Percentiles rank a stretch among this genome's conserved stretches.
These are phyloP conservation scores for Drosophila sechellia DNA, from an alignment of 1,140 invertebrate species.

Conservation along the genomic window DNA sequence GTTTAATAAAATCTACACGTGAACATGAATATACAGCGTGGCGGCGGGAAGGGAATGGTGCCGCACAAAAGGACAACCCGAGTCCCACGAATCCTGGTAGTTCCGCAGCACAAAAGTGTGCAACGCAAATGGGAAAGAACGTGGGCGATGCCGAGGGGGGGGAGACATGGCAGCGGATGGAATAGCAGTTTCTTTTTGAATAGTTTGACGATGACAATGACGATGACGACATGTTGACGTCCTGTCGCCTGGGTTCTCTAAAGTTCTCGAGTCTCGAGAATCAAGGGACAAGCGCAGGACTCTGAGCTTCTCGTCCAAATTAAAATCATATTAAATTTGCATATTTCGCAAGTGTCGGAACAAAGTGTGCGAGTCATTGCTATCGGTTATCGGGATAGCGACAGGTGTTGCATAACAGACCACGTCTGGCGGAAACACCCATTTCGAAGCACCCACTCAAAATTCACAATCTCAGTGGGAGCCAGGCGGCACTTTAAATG, in stretches of 20 bases:
- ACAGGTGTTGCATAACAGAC: constrained; percentile 49
- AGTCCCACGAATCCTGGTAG: constrained; percentile 22
- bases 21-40: constrained; percentile 54
- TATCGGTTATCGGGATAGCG: constrained; percentile 52
- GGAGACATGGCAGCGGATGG: constrained; percentile 1
- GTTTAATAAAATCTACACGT: constrained; percentile 83
- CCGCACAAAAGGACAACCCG: constrained; percentile 52
- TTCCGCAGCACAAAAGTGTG: constrained; percentile 53
- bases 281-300: background rate
- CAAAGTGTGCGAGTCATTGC: constrained; percentile 30
- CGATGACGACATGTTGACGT: constrained; percentile 41
- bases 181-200: constrained; percentile 47
- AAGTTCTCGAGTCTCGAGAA: background rate
- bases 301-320: constrained; percentile 58
- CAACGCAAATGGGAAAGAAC: constrained; percentile 30
- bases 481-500: no score
- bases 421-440: constrained; percentile 6
- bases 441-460: constrained; percentile 20
- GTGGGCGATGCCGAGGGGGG: background rate
- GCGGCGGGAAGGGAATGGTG: background rate
- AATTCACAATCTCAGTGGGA: constrained; percentile 16
- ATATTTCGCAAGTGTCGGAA: constrained; percentile 53
- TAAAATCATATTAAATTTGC: constrained; percentile 83
- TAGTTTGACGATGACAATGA: constrained; percentile 66
- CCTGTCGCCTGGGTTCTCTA: constrained; percentile 2